Evolutionary conservation across 2,113 vertebrate species (phyloP).

Genomic region (Lagopus muta): DNA sequence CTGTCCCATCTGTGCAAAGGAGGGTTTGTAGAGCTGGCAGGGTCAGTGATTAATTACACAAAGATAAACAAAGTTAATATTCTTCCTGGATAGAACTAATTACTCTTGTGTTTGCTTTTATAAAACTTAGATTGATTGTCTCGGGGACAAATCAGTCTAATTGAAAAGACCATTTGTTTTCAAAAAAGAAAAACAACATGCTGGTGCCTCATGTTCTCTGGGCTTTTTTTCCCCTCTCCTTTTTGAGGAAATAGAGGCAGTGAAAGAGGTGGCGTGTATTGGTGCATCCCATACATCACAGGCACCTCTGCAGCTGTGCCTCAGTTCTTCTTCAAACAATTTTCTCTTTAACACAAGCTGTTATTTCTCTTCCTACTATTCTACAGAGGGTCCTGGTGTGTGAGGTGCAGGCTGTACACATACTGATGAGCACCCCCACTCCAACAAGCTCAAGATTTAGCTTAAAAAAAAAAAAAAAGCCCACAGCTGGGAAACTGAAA

Average conservation of each 20-base stretch:
- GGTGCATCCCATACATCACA: not conserved
- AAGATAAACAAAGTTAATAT: conserved; percentile 84
- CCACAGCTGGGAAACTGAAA: conserved; percentile 16
- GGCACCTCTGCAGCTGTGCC: not conserved
- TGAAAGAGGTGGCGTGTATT: not conserved
- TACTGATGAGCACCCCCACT: not conserved
- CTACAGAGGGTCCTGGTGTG: not conserved
- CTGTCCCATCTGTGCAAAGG: conserved; percentile 62
- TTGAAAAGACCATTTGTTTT: conserved; percentile 79
- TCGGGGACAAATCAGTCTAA: conserved; percentile 75
- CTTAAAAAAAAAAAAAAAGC: not conserved
- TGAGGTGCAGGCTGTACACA: not conserved
- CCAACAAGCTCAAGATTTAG: not conserved
- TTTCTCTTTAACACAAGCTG: not conserved
- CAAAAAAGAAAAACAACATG: conserved; percentile 37
- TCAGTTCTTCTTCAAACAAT: not conserved
- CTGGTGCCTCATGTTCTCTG: not conserved
- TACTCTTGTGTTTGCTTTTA: conserved; percentile 81
- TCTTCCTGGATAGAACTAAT: conserved; percentile 83
- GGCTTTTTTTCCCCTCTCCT: not conserved
- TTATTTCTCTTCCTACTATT: not conserved
- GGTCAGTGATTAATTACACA: conserved; percentile 81
- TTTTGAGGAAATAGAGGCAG: not conserved
- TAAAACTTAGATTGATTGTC: conserved; percentile 79
- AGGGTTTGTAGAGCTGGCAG: conserved; percentile 62